Conservation (phyloP, 2,888 invertebrate genomes). For the Drosophila trichaetosa region DNA sequence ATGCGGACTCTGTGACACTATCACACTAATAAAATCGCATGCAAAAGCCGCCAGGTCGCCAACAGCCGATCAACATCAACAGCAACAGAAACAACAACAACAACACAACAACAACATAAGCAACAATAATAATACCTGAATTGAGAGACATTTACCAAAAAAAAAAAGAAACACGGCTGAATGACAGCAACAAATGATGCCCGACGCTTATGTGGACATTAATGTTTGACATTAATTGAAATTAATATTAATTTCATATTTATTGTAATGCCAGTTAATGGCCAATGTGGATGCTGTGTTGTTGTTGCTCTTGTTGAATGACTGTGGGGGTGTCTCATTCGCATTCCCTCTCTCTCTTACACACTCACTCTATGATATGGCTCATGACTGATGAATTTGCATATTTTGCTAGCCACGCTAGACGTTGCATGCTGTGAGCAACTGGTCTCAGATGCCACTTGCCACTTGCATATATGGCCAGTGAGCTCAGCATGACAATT, state of each 20-base stretch:
- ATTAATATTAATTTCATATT: slow-evolving; percentile 84
- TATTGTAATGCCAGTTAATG: slow-evolving; percentile 77
- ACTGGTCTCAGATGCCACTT: slow-evolving; percentile 58
- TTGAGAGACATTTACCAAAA: slow-evolving; percentile 39
- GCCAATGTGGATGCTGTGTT: slow-evolving; percentile 44
- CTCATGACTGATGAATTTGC: slow-evolving; percentile 69
- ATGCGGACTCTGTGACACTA: slow-evolving; percentile 82
- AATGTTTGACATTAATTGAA: slow-evolving; percentile 84
- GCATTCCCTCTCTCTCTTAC: neutral
- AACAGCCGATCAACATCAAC: slow-evolving; percentile 43
- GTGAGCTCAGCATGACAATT: slow-evolving; percentile 80
- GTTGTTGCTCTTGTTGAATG: slow-evolving; percentile 4
- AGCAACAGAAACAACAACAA: slow-evolving; percentile 29
- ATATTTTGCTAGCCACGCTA: slow-evolving; percentile 53
- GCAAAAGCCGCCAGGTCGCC: slow-evolving; percentile 62
- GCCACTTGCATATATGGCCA: slow-evolving; percentile 37
- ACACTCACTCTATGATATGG: slow-evolving; percentile 15
- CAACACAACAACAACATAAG: slow-evolving; percentile 6
- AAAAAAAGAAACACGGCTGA: slow-evolving; percentile 32
- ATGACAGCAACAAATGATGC: slow-evolving; percentile 82
- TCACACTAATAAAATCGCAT: slow-evolving; percentile 83
- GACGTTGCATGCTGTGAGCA: slow-evolving; percentile 62
- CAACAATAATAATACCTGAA: slow-evolving; percentile 32
- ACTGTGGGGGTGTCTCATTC: slow-evolving; percentile 54
- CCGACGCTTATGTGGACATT: slow-evolving; percentile 83